Conservation (phyloP, 2,797 vertebrate species). For the Myripristis jacobus region DNA sequence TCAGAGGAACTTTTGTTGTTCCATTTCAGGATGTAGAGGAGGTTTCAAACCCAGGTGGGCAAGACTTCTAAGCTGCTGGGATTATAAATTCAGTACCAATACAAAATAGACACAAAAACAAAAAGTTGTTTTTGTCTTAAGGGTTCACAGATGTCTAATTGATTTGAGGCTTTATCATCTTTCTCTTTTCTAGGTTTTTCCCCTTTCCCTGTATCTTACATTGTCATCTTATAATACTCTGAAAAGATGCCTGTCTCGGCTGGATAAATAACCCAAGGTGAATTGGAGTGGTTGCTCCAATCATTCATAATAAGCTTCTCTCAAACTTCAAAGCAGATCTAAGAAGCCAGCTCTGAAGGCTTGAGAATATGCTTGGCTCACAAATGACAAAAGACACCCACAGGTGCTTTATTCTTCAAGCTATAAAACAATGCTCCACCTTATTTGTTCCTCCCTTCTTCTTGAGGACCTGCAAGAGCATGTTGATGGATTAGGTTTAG, state of each 20-base stretch:
- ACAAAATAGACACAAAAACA: slow-evolving; percentile 16
- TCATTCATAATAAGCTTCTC: slow-evolving; percentile 56
- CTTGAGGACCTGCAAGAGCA: slow-evolving; percentile 67
- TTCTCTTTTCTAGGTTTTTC: slow-evolving; percentile 55
- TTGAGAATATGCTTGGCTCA: slow-evolving; percentile 61
- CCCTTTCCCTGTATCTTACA: slow-evolving; percentile 35
- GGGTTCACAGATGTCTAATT: slow-evolving; percentile 68
- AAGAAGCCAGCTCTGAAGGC: slow-evolving; percentile 60
- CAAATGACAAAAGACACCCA: slow-evolving; percentile 71
- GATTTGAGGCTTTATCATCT: slow-evolving; percentile 66
- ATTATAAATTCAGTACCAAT: slow-evolving; percentile 27
- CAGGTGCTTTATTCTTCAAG: slow-evolving; percentile 76
- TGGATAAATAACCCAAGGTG: slow-evolving; percentile 79
- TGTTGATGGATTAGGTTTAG: slow-evolving; percentile 64
- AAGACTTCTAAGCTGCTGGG: slow-evolving; percentile 51
- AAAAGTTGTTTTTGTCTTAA: slow-evolving; percentile 37
- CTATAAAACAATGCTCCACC: slow-evolving; percentile 72
- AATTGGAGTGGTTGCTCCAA: slow-evolving; percentile 57
- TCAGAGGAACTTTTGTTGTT: slow-evolving; percentile 46
- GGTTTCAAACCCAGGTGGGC: slow-evolving; percentile 66
- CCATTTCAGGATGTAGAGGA: slow-evolving; percentile 42
- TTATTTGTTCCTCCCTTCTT: slow-evolving; percentile 68
- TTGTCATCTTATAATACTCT: slow-evolving; percentile 64
- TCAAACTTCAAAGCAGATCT: slow-evolving; percentile 78
- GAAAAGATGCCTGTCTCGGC: slow-evolving; percentile 68